These are phyloP conservation scores for Acanthosoma haemorrhoidale DNA, from an alignment of 2,888 invertebrate genomes.

Conservation along the genomic window DNA sequence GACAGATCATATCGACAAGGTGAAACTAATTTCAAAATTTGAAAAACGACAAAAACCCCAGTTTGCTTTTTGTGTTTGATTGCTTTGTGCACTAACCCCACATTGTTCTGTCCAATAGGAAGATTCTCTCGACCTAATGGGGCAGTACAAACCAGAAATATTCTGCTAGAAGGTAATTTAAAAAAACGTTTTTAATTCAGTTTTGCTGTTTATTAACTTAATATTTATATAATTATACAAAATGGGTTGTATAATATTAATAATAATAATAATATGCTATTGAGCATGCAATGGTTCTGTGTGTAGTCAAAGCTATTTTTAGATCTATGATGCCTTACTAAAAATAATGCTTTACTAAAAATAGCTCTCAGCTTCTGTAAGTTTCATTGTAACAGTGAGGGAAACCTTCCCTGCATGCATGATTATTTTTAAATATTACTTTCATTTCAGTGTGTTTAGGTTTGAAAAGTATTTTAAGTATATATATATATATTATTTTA, in stretches of 20 bases:
- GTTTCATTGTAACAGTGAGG: not conserved
- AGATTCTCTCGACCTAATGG: constrained; percentile 70
- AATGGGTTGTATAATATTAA: too few relatives aligned
- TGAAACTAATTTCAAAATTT: not conserved
- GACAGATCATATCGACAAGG: not conserved
- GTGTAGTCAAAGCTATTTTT: constrained; percentile 1
- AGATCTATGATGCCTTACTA: not conserved
- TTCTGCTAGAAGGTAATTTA: constrained; percentile 66
- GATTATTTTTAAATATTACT: not conserved
- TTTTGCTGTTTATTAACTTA: not conserved
- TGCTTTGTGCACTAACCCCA: constrained; percentile 39
- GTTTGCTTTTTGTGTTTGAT: constrained; percentile 13
- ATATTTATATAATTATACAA: too few relatives aligned
- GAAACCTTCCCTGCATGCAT: not conserved
- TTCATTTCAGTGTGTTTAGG: not conserved
- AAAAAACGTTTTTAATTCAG: constrained; percentile 32
- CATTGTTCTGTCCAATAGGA: constrained; percentile 50
- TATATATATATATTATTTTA: not conserved
- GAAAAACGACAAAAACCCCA: not conserved
- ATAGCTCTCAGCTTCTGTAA: constrained; percentile 9
- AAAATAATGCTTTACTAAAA: constrained; percentile 20
- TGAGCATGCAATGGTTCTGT: constrained; percentile 12
- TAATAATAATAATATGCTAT: not conserved
- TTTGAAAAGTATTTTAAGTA: not conserved
- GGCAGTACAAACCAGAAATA: constrained; percentile 74